Evolutionary conservation across 1,140 invertebrate species (phyloP), one percentile per base, ranked within the genome.

Genomic region (Spodoptera litura): DNA sequence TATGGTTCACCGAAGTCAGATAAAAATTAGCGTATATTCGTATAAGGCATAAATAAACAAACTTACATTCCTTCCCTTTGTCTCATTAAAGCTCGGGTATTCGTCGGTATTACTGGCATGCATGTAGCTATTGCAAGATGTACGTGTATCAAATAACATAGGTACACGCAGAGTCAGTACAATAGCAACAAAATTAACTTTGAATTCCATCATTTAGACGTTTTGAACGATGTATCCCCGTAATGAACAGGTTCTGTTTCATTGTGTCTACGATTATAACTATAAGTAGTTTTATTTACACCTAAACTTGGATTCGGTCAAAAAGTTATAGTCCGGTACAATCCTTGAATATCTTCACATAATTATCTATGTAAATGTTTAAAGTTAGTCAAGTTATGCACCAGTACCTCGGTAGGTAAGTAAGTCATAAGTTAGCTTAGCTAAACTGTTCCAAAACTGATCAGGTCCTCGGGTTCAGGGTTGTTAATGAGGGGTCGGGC

Each of bases 1-100:
- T 44, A 0, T 44, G 9, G 9, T 44, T 44, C 0, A 11, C 15
- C 31, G 31, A 2, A 31, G 31, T 59, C 10, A 59, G 3, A 6
- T 59, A 15, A 15, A 59, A 59, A 55, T 15, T 59, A 59, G 3
- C 56, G 15, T 6, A 59, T 15, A 6, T 6, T 10, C 11, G 12
- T 31, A 12, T 53, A 13, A 13, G 10, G 13, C 11, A 27, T 56
- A 35, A 31, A 71, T 56, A 38, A 56, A 70, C 25, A 70, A 38
- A 56, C 31, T 38, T 52, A 71, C 52, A 71, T 52, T 71, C 68
- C 68, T 56, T 38, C 68, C 52, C 52, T 71, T 71, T 71, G 52
- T 38, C 52, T 71, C 68, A 66, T 49, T 66, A 71, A 55, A 71
- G 52, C 52, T 71, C 51, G 38, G 52, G 68, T 56, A 71, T 27